Percentiles rank a stretch among this genome's conserved stretches.
phyloP scores from a whole-genome alignment of 2,888 invertebrate genomes.

The Drepanosiphum platanoidis region DNA sequence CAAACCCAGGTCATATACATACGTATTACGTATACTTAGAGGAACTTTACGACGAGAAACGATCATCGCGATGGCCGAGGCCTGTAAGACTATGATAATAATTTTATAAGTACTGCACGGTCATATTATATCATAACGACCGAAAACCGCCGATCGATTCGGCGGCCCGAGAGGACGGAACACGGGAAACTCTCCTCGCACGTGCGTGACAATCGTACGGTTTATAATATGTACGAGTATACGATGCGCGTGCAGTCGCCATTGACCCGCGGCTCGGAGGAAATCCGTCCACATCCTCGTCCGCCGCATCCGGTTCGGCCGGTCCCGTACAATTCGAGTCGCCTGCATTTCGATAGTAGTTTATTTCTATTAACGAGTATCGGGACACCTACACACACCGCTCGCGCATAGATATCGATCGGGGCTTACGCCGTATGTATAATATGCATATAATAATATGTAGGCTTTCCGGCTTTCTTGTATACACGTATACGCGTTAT shows the following conservation, averaged over 20 bases:
- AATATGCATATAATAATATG: neutral
- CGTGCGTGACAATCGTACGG: neutral
- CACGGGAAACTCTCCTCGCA: neutral
- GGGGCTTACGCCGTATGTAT: constrained; percentile 18
- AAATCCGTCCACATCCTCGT: neutral
- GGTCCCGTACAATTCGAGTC: constrained; percentile 5
- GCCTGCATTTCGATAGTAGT: neutral
- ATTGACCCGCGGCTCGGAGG: no score
- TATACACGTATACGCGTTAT: no score
- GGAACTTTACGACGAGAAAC: no score
- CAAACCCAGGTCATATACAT: no score
- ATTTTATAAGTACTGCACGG: no score
- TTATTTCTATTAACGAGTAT: constrained; percentile 37
- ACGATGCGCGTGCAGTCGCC: neutral
- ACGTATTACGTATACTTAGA: no score
- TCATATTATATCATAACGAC: no score
- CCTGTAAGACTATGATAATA: no score
- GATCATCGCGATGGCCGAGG: no score
- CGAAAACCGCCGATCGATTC: neutral
- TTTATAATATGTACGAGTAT: neutral
- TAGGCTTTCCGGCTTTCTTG: neutral
- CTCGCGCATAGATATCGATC: neutral
- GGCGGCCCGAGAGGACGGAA: no score
- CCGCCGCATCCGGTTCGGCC: constrained; percentile 8
- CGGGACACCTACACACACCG: constrained; percentile 19